A percentile compares a stretch with the other conserved stretches of the same genome.
Conservation (phyloP, 1,140 invertebrate genomes). For the Halyomorpha halys region DNA sequence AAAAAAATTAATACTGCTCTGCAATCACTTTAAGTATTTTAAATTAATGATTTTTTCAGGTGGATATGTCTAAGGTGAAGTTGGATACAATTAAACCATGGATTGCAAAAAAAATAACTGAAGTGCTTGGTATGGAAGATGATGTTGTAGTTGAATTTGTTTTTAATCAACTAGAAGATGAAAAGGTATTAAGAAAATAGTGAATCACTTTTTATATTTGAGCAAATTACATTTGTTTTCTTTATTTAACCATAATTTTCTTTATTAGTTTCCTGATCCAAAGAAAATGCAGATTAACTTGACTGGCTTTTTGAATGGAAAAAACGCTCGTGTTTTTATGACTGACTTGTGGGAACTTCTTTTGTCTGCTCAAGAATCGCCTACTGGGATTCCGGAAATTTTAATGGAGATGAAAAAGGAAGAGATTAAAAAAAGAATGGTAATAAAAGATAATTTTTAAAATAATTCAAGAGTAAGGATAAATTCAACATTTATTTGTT, state of each 20-base stretch:
- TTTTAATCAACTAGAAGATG: conserved; percentile 90
- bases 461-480: conserved; percentile 12
- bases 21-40: conserved; percentile 17
- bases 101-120: conserved; percentile 93
- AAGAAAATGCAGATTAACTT: conserved; percentile 99
- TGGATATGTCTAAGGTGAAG: conserved; percentile 98
- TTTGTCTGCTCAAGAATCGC: conserved; percentile 88
- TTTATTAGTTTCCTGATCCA: conserved; percentile 79
- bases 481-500: no score
- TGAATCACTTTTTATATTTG: conserved; percentile 1
- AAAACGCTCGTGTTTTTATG: conserved; percentile 95
- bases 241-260: conserved; percentile 23
- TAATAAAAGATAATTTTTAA: conserved; percentile 34
- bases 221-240: background rate
- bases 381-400: conserved; percentile 84
- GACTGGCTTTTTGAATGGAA: conserved; percentile 96
- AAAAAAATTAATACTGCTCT: no score
- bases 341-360: conserved; percentile 91
- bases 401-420: conserved; percentile 94
- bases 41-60: conserved; percentile 45
- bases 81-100: conserved; percentile 96
- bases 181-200: conserved; percentile 54
- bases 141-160: conserved; percentile 98
- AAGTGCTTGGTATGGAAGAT: conserved; percentile 93
- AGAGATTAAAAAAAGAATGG: conserved; percentile 79